Evolutionary conservation across 1,140 invertebrate genomes (phyloP).

Genomic region (Drosophila parvula): DNA sequence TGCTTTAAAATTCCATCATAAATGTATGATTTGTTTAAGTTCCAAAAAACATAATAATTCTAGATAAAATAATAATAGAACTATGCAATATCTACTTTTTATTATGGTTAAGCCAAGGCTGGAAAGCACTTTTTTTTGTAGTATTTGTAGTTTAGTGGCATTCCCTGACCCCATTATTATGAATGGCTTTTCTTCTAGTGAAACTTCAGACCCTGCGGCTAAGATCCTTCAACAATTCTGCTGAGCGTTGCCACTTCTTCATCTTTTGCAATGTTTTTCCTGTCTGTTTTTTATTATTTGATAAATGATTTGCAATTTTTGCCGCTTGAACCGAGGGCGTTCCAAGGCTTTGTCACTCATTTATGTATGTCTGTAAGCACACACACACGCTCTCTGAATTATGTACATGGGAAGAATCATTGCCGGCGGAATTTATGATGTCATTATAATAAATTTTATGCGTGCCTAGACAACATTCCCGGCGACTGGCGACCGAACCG

Average conservation of each 20-base stretch:
- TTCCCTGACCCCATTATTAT: conserved; percentile 1
- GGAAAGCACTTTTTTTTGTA: neutral
- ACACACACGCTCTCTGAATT: conserved; percentile 17
- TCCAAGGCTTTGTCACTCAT: conserved; percentile 51
- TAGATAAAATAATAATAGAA: too few relatives aligned
- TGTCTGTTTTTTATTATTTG: conserved; percentile 56
- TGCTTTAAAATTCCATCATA: too few relatives aligned
- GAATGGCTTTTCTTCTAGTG: conserved; percentile 12
- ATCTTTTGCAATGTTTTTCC: conserved; percentile 6
- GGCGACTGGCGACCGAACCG: conserved; percentile 40
- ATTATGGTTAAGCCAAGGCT: neutral
- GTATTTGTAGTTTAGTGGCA: neutral
- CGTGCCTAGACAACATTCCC: conserved; percentile 68
- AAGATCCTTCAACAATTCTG: conserved; percentile 4
- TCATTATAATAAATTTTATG: conserved; percentile 80
- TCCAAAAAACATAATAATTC: neutral
- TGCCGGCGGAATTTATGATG: conserved; percentile 73
- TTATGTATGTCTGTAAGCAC: conserved; percentile 27
- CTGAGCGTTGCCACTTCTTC: conserved; percentile 29
- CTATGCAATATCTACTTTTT: neutral
- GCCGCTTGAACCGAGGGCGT: conserved; percentile 20
- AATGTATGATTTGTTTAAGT: neutral
- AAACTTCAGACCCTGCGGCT: neutral
- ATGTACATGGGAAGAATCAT: conserved; percentile 46
- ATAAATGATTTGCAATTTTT: conserved; percentile 69